Conservation (phyloP, 1,140 invertebrate genomes). For the Cecropterus lyciades region DNA sequence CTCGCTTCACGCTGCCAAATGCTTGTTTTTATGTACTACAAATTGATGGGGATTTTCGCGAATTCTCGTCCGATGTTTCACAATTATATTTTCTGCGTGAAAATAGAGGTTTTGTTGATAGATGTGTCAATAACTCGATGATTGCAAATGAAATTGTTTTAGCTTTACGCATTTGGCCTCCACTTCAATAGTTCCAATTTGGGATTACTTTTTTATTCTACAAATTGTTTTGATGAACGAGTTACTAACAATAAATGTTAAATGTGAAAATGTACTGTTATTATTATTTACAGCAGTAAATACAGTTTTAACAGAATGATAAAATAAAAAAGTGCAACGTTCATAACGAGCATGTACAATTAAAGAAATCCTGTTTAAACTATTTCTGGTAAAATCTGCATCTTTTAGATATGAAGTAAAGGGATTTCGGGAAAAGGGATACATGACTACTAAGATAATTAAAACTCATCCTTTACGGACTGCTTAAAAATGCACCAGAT, state of each 20-base stretch:
- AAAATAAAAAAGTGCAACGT: no score
- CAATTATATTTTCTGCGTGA: slow-evolving; percentile 11
- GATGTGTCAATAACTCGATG: slow-evolving; percentile 14
- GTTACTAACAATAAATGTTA: no score
- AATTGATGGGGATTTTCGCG: slow-evolving; percentile 30
- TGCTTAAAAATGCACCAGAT: not conserved
- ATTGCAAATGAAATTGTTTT: slow-evolving; percentile 22
- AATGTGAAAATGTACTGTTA: no score
- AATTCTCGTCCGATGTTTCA: not conserved
- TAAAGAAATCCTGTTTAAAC: no score
- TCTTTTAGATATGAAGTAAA: no score
- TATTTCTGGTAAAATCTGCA: no score
- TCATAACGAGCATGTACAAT: no score
- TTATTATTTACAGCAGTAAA: no score
- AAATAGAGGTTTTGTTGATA: slow-evolving; percentile 5
- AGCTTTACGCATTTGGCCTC: not conserved
- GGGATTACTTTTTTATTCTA: not conserved
- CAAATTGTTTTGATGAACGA: not conserved
- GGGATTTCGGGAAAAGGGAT: no score
- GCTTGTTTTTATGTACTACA: slow-evolving; percentile 33
- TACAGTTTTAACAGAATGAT: no score
- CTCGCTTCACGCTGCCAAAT: slow-evolving; percentile 31
- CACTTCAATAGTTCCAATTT: slow-evolving; percentile 10
- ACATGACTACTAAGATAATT: no score
- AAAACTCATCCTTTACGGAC: not conserved